phyloP scores from a whole-genome alignment of 2,113 vertebrate species.

The Salvelinus namaycush region DNA sequence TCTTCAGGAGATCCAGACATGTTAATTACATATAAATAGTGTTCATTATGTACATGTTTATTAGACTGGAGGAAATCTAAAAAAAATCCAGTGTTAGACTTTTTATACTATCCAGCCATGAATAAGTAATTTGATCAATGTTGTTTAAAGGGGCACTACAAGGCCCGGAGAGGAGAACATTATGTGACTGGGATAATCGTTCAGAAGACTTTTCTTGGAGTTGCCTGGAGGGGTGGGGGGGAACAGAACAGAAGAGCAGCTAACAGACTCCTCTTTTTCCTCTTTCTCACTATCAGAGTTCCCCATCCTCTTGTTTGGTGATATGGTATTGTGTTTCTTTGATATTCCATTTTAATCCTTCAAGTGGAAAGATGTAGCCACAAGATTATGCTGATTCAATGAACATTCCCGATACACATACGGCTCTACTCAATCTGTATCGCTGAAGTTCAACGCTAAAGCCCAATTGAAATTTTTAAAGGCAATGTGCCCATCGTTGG shows the following conservation, averaged over 20 bases:
- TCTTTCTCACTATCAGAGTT: slow-evolving; percentile 65
- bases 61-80: slow-evolving; percentile 25
- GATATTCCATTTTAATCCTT: slow-evolving; percentile 75
- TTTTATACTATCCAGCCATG: slow-evolving; percentile 51
- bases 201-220: slow-evolving; percentile 73
- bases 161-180: slow-evolving; percentile 72
- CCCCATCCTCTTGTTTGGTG: slow-evolving; percentile 68
- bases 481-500: no score
- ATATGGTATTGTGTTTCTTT: slow-evolving; percentile 72
- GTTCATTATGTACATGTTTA: slow-evolving; percentile 61
- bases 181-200: slow-evolving; percentile 78
- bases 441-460: no score
- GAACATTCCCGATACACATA: slow-evolving; percentile 59
- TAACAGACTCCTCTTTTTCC: slow-evolving; percentile 52
- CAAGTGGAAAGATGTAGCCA: slow-evolving; percentile 72
- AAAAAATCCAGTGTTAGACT: slow-evolving; percentile 50
- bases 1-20: neutral
- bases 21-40: slow-evolving; percentile 37
- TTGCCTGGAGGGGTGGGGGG: slow-evolving; percentile 68
- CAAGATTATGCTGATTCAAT: slow-evolving; percentile 69
- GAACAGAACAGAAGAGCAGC: slow-evolving; percentile 62
- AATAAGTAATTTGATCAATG: slow-evolving; percentile 82
- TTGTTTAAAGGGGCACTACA: slow-evolving; percentile 73
- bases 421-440: no score
- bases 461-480: no score